Base-by-base conservation (phyloP, 1,140 invertebrate genomes). In the Acromyrmex charruanus region DNA sequence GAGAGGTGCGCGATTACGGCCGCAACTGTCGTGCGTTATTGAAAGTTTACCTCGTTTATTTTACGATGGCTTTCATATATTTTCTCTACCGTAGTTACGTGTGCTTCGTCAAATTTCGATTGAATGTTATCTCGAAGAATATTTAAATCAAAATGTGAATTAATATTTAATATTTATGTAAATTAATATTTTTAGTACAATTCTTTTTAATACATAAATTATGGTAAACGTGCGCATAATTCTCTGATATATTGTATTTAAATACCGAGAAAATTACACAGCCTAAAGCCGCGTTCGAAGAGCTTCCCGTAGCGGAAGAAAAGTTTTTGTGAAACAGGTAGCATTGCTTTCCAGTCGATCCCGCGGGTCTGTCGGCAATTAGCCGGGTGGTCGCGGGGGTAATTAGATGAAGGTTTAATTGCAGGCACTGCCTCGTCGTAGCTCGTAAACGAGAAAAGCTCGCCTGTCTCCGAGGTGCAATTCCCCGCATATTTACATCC, bases 321-420 rank as follows among this genome's bases (percentile, higher is more conserved):
- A 80, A 86, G 77, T 81, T 81, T 81, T 81, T 18, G 39, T 63
- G 59, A 69, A 80, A 68, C 35, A 71, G 44, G 18, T 61, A 86
- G 68, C 69, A 88, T 86, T 65, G 68, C 44, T 88, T 91, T 91
- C 35, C 72, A 75, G 63, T 91, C 89, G 88, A 90, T 90, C 89
- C 88, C 87, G 82, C 63, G 88, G 89, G 86, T 87, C 77, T 63
- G 66, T 39, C 55, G 55, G 87, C 90, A 92, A 92, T 93, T 92
- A 92, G 82, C 87, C 88, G 79, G 31, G 85, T 49, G 82, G 90
- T 92, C 90, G 88, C 82, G 84, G 77, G 80, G 93, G 92, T 95
- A 95, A 95, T 95, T 95, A 94, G 92, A 95, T 93, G 92, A 95
- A 94, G 93, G 90, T 90, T 93, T 94, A 95, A 95, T 95, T 94